These are phyloP conservation scores for Pelagia noctiluca DNA, from an alignment of 30 jellyfish, hydroid and myxozoan genomes.

Conservation along the genomic window DNA sequence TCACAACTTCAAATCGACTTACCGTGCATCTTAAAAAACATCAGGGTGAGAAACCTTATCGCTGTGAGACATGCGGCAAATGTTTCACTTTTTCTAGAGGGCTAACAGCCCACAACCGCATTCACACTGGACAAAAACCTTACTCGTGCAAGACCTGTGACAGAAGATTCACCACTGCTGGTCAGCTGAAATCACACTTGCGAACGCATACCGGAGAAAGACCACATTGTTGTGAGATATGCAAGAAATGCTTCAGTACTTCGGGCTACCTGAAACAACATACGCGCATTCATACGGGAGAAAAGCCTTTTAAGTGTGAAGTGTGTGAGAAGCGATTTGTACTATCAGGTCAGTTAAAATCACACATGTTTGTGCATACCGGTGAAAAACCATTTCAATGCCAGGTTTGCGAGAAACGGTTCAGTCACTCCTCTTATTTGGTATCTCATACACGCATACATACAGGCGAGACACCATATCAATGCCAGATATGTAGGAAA, in stretches of 20 bases:
- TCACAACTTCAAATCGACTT: neutral
- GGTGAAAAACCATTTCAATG: neutral
- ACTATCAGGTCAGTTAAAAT: neutral
- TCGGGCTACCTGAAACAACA: neutral
- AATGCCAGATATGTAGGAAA: neutral
- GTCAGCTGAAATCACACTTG: too few species aligned
- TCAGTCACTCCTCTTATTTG: neutral
- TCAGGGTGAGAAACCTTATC: neutral
- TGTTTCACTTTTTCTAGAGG: neutral
- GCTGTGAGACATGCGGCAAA: neutral
- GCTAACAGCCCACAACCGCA: neutral
- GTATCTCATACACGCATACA: neutral
- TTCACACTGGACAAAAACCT: constrained; percentile 14
- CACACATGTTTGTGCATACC: too few species aligned
- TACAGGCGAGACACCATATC: neutral
- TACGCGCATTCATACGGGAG: neutral
- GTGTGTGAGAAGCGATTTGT: neutral
- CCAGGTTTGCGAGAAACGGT: neutral
- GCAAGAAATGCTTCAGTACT: neutral
- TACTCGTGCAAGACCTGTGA: constrained; percentile 17
- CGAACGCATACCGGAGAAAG: too few species aligned
- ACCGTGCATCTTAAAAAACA: neutral
- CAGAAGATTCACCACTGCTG: too few species aligned
- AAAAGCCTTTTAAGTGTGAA: neutral
- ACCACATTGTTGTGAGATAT: neutral